Conservation (phyloP, 1,140 invertebrate genomes). For the Microvelia longipes region DNA sequence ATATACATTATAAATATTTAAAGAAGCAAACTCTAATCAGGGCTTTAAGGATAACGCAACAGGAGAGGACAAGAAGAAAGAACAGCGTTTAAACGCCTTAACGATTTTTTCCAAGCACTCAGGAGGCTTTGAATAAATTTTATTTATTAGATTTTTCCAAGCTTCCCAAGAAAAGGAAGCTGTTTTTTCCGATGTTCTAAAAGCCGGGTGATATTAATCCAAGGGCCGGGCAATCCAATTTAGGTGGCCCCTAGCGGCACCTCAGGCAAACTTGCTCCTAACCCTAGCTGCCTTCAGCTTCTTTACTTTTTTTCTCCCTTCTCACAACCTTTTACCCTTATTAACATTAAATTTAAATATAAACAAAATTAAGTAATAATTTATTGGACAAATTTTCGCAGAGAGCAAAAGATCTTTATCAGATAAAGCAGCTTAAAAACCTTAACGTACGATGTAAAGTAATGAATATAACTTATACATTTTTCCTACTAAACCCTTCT, state of each 20-base stretch:
- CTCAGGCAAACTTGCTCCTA: background rate
- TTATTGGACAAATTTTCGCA: no score
- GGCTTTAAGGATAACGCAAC: background rate
- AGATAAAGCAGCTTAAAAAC: no score
- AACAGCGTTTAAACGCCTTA: background rate
- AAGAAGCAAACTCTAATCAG: no score
- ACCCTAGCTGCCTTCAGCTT: background rate
- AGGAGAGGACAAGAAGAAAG: background rate
- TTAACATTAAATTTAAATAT: background rate
- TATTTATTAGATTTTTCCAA: background rate
- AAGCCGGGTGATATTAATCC: background rate
- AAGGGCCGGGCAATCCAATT: background rate
- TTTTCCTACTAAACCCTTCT: no score
- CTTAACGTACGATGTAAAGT: no score
- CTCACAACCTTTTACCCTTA: background rate
- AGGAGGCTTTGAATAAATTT: background rate
- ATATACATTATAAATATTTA: no score
- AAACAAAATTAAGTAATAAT: background rate
- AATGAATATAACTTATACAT: no score
- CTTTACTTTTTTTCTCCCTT: background rate
- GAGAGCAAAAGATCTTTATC: no score
- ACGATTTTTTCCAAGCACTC: background rate
- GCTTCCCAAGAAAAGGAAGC: background rate
- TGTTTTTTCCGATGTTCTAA: background rate
- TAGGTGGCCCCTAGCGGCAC: background rate